phyloP scores from a whole-genome alignment of 2,888 invertebrate species.

The Neuroscelio doddi region DNA sequence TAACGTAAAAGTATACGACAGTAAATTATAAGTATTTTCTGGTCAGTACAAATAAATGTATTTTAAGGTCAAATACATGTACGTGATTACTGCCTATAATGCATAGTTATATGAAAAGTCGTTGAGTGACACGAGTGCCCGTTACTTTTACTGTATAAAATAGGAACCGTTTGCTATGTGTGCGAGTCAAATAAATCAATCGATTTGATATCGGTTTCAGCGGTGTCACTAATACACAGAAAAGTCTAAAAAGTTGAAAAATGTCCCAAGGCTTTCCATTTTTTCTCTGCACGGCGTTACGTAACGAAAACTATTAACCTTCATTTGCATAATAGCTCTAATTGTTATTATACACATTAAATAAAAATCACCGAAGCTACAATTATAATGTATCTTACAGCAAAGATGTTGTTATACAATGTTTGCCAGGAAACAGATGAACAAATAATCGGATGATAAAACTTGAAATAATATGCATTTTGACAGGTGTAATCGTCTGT shows the following conservation, averaged over 20 bases:
- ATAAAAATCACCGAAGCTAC: background rate
- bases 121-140: too few relatives aligned
- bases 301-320: background rate
- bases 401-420: background rate
- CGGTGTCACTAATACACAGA: conserved; percentile 7
- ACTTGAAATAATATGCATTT: background rate
- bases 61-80: too few relatives aligned
- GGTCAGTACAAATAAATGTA: too few relatives aligned
- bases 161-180: conserved; percentile 17
- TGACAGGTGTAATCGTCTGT: background rate
- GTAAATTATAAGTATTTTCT: too few relatives aligned
- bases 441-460: background rate
- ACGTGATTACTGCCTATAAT: too few relatives aligned
- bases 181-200: conserved; percentile 9
- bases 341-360: background rate
- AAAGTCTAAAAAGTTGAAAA: conserved; percentile 7
- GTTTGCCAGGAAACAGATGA: background rate
- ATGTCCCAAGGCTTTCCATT: conserved; percentile 7
- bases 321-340: conserved; percentile 6
- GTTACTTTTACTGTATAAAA: conserved; percentile 1
- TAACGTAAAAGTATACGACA: too few relatives aligned
- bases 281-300: background rate
- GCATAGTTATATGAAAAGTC: too few relatives aligned
- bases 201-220: conserved; percentile 13
- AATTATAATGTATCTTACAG: background rate